Conservation (phyloP, 1,140 invertebrate species). For the Drosophila mojavensis region DNA sequence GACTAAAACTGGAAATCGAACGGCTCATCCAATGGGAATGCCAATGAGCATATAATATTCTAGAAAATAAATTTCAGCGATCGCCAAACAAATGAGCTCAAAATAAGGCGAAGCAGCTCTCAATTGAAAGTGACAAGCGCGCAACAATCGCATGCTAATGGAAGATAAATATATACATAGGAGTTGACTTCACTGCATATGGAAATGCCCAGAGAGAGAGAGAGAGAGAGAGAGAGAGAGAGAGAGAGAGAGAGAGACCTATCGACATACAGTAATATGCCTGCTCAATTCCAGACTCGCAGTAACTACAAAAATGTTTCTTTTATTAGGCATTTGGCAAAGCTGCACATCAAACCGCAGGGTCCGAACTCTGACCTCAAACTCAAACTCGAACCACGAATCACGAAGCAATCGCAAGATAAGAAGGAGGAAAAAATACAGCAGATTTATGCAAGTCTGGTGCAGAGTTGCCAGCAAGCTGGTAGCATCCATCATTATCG, state of each 20-base stretch:
- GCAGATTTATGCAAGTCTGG: constrained; percentile 70
- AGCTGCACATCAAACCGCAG: constrained; percentile 71
- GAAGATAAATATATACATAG: constrained; percentile 50
- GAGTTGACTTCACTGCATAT: too few relatives aligned
- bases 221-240: constrained; percentile 11
- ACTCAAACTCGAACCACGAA: constrained; percentile 52
- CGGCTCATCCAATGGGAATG: constrained; percentile 61
- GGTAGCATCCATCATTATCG: constrained; percentile 77
- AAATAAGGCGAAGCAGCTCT: constrained; percentile 23
- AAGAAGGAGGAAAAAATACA: constrained; percentile 31
- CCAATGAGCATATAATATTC: constrained; percentile 24
- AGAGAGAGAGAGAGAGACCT: constrained; percentile 14
- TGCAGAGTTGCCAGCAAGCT: constrained; percentile 42
- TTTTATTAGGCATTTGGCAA: constrained; percentile 81
- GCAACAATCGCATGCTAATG: constrained; percentile 74
- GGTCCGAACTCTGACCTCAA: constrained; percentile 66
- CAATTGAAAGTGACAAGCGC: constrained; percentile 51
- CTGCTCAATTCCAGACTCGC: constrained; percentile 37
- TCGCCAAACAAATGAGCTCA: constrained; percentile 21
- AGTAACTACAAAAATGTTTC: constrained; percentile 62
- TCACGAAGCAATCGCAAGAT: constrained; percentile 43
- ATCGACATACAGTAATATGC: constrained; percentile 49
- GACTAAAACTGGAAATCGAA: constrained; percentile 14
- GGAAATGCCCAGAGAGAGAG: constrained; percentile 5
- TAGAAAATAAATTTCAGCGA: constrained; percentile 60